Evolutionary conservation across 2,113 vertebrate species (phyloP).

Genomic region (Trichomycterus rosablanca): DNA sequence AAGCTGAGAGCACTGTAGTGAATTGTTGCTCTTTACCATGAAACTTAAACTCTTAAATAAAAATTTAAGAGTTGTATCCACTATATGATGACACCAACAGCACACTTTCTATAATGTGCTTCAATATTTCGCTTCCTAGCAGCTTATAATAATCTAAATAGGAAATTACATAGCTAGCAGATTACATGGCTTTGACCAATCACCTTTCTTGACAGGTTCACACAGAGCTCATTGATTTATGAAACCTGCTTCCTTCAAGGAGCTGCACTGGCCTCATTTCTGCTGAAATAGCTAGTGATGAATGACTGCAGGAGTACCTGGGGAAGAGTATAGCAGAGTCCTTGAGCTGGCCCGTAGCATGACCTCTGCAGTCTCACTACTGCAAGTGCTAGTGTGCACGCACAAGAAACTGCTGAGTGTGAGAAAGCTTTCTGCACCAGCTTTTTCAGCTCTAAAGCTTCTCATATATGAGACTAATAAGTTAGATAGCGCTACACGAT

Average conservation of each 20-base stretch:
- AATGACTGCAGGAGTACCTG: slow-evolving; percentile 50
- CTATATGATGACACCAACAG: too few relatives aligned
- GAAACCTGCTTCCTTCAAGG: neutral
- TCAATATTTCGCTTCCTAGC: too few relatives aligned
- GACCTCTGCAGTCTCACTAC: slow-evolving; percentile 11
- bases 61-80: too few relatives aligned
- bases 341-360: slow-evolving; percentile 12
- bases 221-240: neutral
- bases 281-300: slow-evolving; percentile 35
- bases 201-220: neutral
- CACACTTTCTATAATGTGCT: too few relatives aligned
- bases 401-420: neutral
- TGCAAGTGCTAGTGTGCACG: neutral
- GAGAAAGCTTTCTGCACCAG: neutral
- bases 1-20: too few relatives aligned
- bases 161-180: neutral
- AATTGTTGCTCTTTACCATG: too few relatives aligned
- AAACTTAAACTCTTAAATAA: too few relatives aligned
- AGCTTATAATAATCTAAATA: too few relatives aligned
- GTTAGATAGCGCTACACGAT: too few relatives aligned
- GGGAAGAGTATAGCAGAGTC: slow-evolving; percentile 1
- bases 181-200: neutral
- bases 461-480: too few relatives aligned
- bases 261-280: slow-evolving; percentile 2
- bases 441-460: neutral